These are phyloP conservation scores for Cercopithecus hamlyni DNA, from an alignment of 2,797 vertebrate species.

Conservation along the genomic window DNA sequence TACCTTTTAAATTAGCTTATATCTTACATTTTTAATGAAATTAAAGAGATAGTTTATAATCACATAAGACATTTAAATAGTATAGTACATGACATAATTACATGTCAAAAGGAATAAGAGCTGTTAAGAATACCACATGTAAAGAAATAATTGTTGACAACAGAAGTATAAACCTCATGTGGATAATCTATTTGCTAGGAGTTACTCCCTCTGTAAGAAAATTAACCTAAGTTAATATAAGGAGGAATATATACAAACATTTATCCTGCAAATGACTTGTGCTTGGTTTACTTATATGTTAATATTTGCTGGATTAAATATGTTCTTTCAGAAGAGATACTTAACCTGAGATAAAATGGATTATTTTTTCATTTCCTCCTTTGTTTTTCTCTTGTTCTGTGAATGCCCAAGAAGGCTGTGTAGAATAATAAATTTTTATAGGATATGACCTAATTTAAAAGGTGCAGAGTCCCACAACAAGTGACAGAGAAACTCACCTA, in stretches of 20 bases:
- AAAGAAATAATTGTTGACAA: constrained; percentile 21
- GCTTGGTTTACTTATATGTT: constrained; percentile 32
- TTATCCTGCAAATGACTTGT: neutral
- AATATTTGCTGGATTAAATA: constrained; percentile 33
- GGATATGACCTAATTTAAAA: neutral
- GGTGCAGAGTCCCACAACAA: neutral
- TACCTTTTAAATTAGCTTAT: neutral
- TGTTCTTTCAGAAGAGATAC: neutral
- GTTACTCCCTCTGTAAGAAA: constrained; percentile 43
- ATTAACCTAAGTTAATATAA: constrained; percentile 13
- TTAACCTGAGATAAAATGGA: constrained; percentile 21
- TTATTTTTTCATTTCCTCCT: constrained; percentile 1
- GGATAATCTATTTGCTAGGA: neutral
- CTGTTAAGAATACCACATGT: neutral
- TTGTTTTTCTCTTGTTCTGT: neutral
- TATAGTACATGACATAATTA: neutral
- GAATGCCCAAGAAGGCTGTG: neutral
- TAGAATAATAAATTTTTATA: constrained; percentile 16
- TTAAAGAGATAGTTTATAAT: constrained; percentile 33
- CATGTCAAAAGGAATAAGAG: constrained; percentile 19
- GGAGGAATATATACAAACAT: neutral
- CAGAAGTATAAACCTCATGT: neutral
- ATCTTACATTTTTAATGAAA: neutral
- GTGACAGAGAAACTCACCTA: neutral
- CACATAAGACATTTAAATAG: constrained; percentile 5